Evolutionary conservation across 2,113 vertebrate genomes (phyloP).

Genomic region (zebrafish (Danio rerio)): GRCz12tu NC_133193.1:23593501-23594000

Average conservation of each 20-base stretch:
- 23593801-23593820: not conserved
- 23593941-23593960: no score
- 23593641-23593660: not conserved
- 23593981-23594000: no score
- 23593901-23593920: no score
- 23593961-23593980: no score
- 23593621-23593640: not conserved
- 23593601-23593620: not conserved
- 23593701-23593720: not conserved
- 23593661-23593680: not conserved
- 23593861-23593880: not conserved
- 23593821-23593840: not conserved
- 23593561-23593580: not conserved
- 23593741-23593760: not conserved
- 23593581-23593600: not conserved
- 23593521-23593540: constrained; percentile 4
- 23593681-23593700: not conserved
- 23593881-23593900: no score
- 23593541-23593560: not conserved
- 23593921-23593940: no score
- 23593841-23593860: not conserved
- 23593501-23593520: not conserved
- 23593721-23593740: not conserved
- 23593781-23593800: not conserved
- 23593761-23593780: not conserved